These are phyloP conservation scores for Gonatopus flavifemur DNA, from an alignment of 1,140 invertebrate genomes.

Conservation along the genomic window DNA sequence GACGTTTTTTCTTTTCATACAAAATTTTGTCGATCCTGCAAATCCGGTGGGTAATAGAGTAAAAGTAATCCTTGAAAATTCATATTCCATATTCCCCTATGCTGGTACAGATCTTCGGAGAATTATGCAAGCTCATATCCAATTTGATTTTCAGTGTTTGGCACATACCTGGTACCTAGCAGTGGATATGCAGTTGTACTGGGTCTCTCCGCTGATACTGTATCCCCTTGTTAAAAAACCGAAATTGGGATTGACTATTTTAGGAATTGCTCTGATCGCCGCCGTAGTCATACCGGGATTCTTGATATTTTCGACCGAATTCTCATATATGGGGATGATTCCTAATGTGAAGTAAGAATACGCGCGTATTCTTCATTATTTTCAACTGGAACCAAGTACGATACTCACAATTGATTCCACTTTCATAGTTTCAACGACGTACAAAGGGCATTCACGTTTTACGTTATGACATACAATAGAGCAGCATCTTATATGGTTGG, in stretches of 20 bases:
- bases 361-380: no score
- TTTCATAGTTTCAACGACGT: constrained; percentile 25
- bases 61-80: no score
- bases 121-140: no score
- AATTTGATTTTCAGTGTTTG: constrained; percentile 38
- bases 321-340: neutral
- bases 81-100: no score
- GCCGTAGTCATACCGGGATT: neutral
- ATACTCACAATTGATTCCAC: no score
- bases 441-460: constrained; percentile 32
- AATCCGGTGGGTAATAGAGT: constrained; percentile 36
- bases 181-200: constrained; percentile 51
- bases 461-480: constrained; percentile 47
- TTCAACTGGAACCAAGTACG: no score
- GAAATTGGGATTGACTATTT: constrained; percentile 18
- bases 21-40: constrained; percentile 57
- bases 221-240: constrained; percentile 26
- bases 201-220: constrained; percentile 46
- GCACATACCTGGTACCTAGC: constrained; percentile 52
- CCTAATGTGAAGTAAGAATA: constrained; percentile 1
- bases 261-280: neutral
- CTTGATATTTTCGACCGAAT: constrained; percentile 2
- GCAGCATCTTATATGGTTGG: constrained; percentile 63
- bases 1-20: constrained; percentile 66
- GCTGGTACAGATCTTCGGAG: no score